Evolutionary conservation across 2,113 vertebrate genomes (phyloP), one percentile per base, ranked within the genome.

Genomic region (Aptenodytes patagonicus): DNA sequence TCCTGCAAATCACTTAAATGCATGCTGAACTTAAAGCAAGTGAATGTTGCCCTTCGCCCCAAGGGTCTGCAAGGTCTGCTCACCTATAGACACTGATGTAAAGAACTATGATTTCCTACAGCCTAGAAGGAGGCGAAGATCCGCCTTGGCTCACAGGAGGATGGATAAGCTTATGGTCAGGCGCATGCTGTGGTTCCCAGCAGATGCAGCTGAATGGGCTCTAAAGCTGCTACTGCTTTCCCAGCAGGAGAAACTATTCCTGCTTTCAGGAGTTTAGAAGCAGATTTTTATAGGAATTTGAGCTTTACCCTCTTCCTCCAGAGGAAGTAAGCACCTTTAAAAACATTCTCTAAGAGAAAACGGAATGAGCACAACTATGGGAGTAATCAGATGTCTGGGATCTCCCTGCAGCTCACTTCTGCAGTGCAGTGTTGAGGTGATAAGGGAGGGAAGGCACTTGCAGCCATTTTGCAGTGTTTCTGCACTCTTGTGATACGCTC

Each of bases 361-460:
- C 18, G 34, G n/a, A 90, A 60, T n/a, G 28, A 88, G 8, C 15
- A 31, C n/a, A 83, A 64, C 28, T 29, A 4, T 5, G 40, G 44
- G 49, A 81, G 26, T 71, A 76, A 77, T 36, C 13, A 17, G 29
- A 47, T 28, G 15, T 31, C 52, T 83, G 57, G 57, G 47, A 55
- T 72, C 65, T 76, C 31, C 60, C 29, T 49, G 17, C 51, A 61
- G 5, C 13, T 64, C 10, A 10, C 7, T 42, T 81, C 36, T 52
- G 66, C n/a, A 20, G 34, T 12, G 20, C n/a, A 22, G 29, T 8
- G 4, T 38, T 66, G n/a, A 57, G 57, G 11, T 19, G 42, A 18
- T 25, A 7, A 0, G 0, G 13, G 25, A 89, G 49, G 38, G 77
- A 61, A 85, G 25, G n/a, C 16, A 42, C 12, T 61, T 6, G 0